Percentiles rank a stretch among this genome's conserved stretches.
Conservation (phyloP, 92 coral and sea anemone genomes). For the Siderastrea siderea region DNA sequence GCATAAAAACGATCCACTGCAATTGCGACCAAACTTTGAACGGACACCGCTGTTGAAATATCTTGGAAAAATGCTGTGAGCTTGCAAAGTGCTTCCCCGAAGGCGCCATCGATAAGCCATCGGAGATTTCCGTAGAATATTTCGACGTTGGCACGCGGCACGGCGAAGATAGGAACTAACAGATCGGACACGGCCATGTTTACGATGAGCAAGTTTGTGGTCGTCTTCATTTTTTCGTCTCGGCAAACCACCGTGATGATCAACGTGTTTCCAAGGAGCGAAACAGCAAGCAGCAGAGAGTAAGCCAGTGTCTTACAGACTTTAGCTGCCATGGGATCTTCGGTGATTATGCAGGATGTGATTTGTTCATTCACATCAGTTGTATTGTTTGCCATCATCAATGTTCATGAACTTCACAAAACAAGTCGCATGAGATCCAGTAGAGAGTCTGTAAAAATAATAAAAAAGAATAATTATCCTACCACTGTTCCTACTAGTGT, state of each 20-base stretch:
- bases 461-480: too few relatives aligned
- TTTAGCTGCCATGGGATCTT: constrained; percentile 61
- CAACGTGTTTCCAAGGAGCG: constrained; percentile 67
- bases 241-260: constrained; percentile 68
- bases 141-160: constrained; percentile 82
- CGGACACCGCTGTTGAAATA: constrained; percentile 79
- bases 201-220: constrained; percentile 72
- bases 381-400: constrained; percentile 26
- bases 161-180: constrained; percentile 77
- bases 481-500: too few relatives aligned
- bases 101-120: constrained; percentile 73
- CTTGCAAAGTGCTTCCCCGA: constrained; percentile 71
- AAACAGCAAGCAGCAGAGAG: constrained; percentile 64
- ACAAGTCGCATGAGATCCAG: neutral
- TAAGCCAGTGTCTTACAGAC: constrained; percentile 68
- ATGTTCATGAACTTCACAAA: neutral
- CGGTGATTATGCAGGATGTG: constrained; percentile 20
- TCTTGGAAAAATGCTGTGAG: constrained; percentile 74
- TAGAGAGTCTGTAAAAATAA: too few relatives aligned
- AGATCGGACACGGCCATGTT: constrained; percentile 83
- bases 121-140: constrained; percentile 75
- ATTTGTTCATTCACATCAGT: constrained; percentile 1
- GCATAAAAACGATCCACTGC: constrained; percentile 81
- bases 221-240: constrained; percentile 68
- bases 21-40: constrained; percentile 65